These are phyloP conservation scores for Vanessa atalanta DNA, from an alignment of 1,140 invertebrate species.

Conservation along the genomic window DNA sequence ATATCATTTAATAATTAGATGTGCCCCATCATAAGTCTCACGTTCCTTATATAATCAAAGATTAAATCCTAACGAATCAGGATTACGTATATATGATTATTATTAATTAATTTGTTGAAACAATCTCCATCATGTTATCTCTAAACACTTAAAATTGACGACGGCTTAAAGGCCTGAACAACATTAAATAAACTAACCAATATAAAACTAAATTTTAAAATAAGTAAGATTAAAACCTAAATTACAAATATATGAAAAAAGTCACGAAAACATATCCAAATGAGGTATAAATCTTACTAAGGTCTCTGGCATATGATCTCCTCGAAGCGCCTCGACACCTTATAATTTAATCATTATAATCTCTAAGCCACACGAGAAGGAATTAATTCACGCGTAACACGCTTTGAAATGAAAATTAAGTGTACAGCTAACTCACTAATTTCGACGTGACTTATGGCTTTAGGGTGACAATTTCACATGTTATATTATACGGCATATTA, in stretches of 20 bases:
- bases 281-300: slow-evolving; percentile 12
- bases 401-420: slow-evolving; percentile 54
- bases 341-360: slow-evolving; percentile 48
- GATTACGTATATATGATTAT: neutral
- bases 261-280: neutral
- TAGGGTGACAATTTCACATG: slow-evolving; percentile 52
- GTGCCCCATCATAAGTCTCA: no score
- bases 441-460: slow-evolving; percentile 53
- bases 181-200: no score
- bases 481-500: slow-evolving; percentile 62
- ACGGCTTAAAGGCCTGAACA: no score
- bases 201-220: no score
- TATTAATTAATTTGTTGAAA: no score
- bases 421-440: slow-evolving; percentile 56
- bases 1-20: no score
- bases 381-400: slow-evolving; percentile 44
- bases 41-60: no score
- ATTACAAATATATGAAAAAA: neutral
- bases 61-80: neutral
- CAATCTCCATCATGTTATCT: no score
- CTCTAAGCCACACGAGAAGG: slow-evolving; percentile 27
- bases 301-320: slow-evolving; percentile 6
- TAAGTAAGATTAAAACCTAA: neutral
- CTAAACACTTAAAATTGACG: no score
- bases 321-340: slow-evolving; percentile 10